A percentile compares a stretch with the other conserved stretches of the same genome.
These are phyloP conservation scores for Hydropotes inermis DNA, from an alignment of 2,113 vertebrate species.

Conservation along the genomic window DNA sequence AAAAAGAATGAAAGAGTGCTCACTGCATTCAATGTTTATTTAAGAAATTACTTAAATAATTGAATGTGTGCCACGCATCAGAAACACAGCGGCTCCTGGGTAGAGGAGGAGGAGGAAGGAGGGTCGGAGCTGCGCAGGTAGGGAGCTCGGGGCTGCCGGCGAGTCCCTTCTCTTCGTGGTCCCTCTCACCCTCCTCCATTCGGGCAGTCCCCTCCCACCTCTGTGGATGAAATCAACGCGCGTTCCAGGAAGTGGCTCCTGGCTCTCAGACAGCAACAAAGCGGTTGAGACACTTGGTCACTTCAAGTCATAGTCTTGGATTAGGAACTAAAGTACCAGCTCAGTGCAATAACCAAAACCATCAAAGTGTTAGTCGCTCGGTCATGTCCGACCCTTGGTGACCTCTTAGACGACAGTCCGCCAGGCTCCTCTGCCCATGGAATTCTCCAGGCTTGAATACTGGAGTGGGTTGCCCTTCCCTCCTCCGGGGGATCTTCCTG, in stretches of 20 bases:
- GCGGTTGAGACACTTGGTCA: no score
- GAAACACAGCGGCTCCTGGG: fast-evolving
- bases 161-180: background rate
- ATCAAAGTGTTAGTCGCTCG: background rate
- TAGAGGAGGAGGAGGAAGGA: background rate
- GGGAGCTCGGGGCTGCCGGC: no score
- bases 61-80: background rate
- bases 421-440: background rate
- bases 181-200: fast-evolving
- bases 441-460: background rate
- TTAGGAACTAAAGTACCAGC: background rate
- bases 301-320: background rate
- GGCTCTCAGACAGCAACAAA: background rate
- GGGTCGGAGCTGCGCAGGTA: fast-evolving
- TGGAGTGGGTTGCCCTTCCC: background rate
- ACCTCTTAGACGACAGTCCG: background rate
- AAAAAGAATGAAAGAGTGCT: background rate
- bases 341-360: fast-evolving
- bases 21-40: background rate
- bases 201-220: background rate
- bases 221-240: fast-evolving
- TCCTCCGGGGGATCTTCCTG: background rate
- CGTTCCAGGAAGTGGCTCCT: background rate
- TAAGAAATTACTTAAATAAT: background rate
- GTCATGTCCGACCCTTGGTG: background rate